phyloP scores from a whole-genome alignment of 2,113 vertebrate genomes.

The Ceratotherium simum region DNA sequence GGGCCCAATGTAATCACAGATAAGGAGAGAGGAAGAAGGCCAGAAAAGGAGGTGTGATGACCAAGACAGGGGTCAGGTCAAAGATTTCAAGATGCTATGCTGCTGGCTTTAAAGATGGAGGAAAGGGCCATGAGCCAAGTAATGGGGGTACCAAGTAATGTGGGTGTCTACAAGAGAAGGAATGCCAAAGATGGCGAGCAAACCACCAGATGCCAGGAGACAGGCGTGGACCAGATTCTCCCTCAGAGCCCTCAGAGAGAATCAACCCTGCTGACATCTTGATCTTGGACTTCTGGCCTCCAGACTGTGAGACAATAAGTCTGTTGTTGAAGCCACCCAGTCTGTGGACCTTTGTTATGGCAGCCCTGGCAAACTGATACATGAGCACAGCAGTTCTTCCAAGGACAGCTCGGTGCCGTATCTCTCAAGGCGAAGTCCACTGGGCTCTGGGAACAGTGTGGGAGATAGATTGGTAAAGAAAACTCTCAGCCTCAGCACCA shows the following conservation, averaged over 20 bases:
- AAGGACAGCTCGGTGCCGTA: rapidly evolving
- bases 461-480: neutral
- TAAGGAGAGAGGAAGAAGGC: neutral
- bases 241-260: neutral
- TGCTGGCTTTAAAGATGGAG: neutral
- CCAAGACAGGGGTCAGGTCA: neutral
- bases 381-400: rapidly evolving
- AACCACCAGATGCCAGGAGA: neutral
- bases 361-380: rapidly evolving
- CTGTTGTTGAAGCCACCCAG: neutral
- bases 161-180: neutral
- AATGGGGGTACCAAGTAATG: neutral
- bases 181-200: neutral
- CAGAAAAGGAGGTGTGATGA: neutral
- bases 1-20: rapidly evolving
- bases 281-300: neutral
- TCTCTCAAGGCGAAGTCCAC: neutral
- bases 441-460: neutral
- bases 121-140: neutral
- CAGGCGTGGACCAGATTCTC: neutral
- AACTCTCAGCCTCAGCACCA: rapidly evolving
- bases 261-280: neutral
- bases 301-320: neutral
- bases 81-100: neutral
- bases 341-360: neutral